phyloP scores from a whole-genome alignment of 2,888 invertebrate species.

The Schrankia costaestrigalis region DNA sequence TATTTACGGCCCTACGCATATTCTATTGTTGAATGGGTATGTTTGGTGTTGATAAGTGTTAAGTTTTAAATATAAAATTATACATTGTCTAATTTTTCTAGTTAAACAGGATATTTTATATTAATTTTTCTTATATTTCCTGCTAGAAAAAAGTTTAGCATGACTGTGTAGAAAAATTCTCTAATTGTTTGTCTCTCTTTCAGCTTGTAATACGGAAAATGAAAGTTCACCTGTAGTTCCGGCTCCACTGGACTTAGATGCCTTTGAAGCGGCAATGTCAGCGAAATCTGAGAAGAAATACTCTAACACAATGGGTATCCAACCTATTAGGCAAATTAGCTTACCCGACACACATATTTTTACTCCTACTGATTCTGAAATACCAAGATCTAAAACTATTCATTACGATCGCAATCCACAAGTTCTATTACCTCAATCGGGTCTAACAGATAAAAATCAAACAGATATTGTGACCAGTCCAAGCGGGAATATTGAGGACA shows the following conservation, averaged over 20 bases:
- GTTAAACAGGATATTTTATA: neutral
- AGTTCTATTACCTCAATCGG: constrained; percentile 49
- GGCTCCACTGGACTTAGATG: constrained; percentile 55
- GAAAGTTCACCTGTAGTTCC: constrained; percentile 42
- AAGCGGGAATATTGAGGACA: constrained; percentile 16
- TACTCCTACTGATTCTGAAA: constrained; percentile 76
- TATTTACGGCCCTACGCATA: no score
- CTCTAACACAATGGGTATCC: constrained; percentile 62
- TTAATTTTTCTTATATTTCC: no score
- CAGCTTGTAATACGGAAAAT: constrained; percentile 66
- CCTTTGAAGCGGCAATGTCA: constrained; percentile 54
- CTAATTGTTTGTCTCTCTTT: constrained; percentile 21
- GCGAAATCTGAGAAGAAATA: constrained; percentile 59
- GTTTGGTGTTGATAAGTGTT: no score
- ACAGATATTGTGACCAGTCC: constrained; percentile 13
- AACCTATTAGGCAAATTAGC: constrained; percentile 70
- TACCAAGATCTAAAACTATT: constrained; percentile 74
- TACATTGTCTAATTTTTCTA: no score
- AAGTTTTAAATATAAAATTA: no score
- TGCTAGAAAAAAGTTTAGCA: no score
- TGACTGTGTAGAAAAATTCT: no score
- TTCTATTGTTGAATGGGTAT: no score
- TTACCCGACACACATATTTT: constrained; percentile 77
- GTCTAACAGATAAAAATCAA: constrained; percentile 30
- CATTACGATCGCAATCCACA: constrained; percentile 61